Base-by-base conservation (phyloP, 1,140 invertebrate genomes). In the Drosophila truncata region DNA sequence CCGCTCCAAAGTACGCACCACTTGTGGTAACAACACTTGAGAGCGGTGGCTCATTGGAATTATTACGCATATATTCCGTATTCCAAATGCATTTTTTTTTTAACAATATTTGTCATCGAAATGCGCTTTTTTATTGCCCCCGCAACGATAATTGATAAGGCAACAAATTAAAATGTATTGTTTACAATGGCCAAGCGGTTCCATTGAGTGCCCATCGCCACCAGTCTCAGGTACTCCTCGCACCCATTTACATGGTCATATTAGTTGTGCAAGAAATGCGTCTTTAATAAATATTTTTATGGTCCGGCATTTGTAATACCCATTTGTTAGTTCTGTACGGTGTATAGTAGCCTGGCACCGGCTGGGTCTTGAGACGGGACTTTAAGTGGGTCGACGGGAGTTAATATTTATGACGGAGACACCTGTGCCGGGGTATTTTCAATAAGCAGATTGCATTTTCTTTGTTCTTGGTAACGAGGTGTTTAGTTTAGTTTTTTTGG, bases 211-310 rank as follows among this genome's bases (percentile, higher is more conserved):
- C 74, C 74, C 63, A 69, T 78, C 75, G 74, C 58, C 75, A 37
- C 37, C 64, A 62, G 57, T 35, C 47, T 13, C 72, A 23, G 44
- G 29, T 31, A 23, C 42, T 47, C 27, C 46, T 42, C 46, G n/a
- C n/a, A 23, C 11, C 49, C 18, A 72, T 76, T 52, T 78, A 75
- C 46, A 59, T 78, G 64, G 55, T 41, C 64, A 76, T 39, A 67
- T 57, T 67, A 25, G 49, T 88, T 87, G 83, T 84, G 84, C 69
- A 88, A 87, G 84, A 83, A 80, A 74, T 84, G 77, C 84, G 83
- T 78, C 83, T 88, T 88, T 60, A 80, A 69, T 83, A 83, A 80
- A 86, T 65, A 64, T 49, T 49, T 70, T 79, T 78, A 78, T 78
- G 74, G 64, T 41, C 41, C 60, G 50, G 42, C 69, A 63, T 62